A percentile compares a stretch with the other conserved stretches of the same genome.
Evolutionary conservation across 2,113 vertebrate genomes (phyloP).

Genomic region (Macrotis lagotis): DNA sequence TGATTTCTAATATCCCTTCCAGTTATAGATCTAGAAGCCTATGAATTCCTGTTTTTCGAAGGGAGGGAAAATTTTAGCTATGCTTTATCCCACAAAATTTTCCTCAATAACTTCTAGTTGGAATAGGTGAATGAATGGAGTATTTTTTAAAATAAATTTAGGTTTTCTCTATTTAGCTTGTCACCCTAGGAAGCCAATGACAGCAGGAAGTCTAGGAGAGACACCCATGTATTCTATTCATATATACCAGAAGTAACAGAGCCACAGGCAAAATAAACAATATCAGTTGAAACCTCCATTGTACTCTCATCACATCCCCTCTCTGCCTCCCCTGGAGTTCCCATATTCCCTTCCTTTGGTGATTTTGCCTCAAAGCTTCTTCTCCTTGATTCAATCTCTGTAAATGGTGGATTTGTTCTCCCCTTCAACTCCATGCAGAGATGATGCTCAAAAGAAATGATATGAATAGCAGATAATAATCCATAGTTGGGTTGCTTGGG

Average conservation of each 20-base stretch:
- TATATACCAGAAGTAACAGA: not conserved
- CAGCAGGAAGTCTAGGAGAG: not conserved
- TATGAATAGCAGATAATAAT: not conserved
- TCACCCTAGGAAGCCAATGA: not conserved
- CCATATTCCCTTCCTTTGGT: not conserved
- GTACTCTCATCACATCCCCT: not conserved
- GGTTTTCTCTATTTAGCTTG: not conserved
- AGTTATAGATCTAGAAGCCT: not conserved
- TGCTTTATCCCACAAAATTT: not conserved
- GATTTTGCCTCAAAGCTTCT: not conserved
- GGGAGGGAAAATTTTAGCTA: not conserved
- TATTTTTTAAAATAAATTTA: not conserved
- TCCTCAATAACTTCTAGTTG: not conserved
- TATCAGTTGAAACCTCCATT: not conserved
- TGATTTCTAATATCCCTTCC: not conserved
- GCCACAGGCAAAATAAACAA: not conserved
- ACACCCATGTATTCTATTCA: not conserved
- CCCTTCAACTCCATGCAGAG: not conserved
- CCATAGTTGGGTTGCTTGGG: not conserved
- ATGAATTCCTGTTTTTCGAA: not conserved
- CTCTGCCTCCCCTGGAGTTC: not conserved
- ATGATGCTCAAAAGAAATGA: not conserved
- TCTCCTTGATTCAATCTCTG: not conserved
- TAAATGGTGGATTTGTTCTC: not conserved
- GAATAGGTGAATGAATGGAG: not conserved